Conservation (phyloP, 2,113 vertebrate species). For the Kryptolebias marmoratus region DNA sequence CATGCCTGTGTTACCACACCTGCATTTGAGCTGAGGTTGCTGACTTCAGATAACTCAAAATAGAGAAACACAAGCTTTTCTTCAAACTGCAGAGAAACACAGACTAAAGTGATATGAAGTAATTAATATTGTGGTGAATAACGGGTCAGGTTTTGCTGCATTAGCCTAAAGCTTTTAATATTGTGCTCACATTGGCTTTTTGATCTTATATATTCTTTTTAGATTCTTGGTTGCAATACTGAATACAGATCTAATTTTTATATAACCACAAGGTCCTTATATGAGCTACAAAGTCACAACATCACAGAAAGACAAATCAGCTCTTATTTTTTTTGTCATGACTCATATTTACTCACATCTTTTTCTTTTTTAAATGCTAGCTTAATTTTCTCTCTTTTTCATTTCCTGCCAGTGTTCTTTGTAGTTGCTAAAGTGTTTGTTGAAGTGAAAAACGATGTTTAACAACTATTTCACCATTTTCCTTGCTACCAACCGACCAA, state of each 20-base stretch:
- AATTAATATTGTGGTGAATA: conserved; percentile 39
- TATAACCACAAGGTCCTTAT: conserved; percentile 11
- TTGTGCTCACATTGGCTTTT: conserved; percentile 29
- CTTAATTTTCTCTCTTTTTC: neutral
- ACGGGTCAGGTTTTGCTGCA: conserved; percentile 10
- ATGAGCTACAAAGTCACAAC: conserved; percentile 18
- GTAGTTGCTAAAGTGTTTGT: conserved; percentile 4
- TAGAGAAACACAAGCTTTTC: conserved; percentile 2
- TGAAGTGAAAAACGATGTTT: neutral
- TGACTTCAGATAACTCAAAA: conserved; percentile 39
- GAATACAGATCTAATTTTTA: conserved; percentile 20
- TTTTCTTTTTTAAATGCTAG: conserved; percentile 23
- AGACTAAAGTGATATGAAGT: neutral
- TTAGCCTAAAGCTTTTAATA: conserved; percentile 38
- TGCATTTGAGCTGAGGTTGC: conserved; percentile 47
- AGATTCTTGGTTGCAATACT: conserved; percentile 16
- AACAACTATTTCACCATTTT: too few relatives aligned
- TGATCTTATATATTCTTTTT: conserved; percentile 31
- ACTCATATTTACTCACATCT: conserved; percentile 25
- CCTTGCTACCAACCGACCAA: neutral
- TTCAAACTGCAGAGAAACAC: conserved; percentile 2
- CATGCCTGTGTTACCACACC: conserved; percentile 67
- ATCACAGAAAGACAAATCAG: conserved; percentile 35
- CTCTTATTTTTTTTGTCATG: conserved; percentile 4
- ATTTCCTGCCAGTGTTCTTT: conserved; percentile 19